phyloP scores from a whole-genome alignment of 2,888 invertebrate genomes.

The Drosophila cracens region DNA sequence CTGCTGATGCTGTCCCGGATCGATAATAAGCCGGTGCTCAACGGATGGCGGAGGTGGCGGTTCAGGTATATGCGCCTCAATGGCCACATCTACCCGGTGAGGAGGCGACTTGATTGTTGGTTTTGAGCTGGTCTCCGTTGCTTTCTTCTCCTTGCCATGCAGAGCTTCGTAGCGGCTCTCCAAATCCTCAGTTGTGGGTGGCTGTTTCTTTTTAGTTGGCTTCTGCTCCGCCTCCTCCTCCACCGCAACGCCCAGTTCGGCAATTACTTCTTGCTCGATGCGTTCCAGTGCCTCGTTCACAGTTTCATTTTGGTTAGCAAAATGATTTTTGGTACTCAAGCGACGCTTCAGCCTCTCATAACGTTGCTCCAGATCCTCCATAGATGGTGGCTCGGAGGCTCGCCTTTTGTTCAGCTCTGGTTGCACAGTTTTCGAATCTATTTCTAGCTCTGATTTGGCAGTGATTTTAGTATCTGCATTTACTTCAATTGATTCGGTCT shows the following conservation, averaged over 20 bases:
- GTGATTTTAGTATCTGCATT: neutral
- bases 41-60: conserved; percentile 65
- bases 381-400: conserved; percentile 77
- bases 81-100: conserved; percentile 58
- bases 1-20: conserved; percentile 58
- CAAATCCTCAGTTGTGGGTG: conserved; percentile 66
- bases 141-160: conserved; percentile 52
- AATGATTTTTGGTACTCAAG: conserved; percentile 62
- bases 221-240: conserved; percentile 8
- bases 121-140: conserved; percentile 8
- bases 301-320: conserved; percentile 49
- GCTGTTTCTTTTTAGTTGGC: conserved; percentile 44
- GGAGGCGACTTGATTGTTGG: conserved; percentile 29
- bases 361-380: conserved; percentile 78
- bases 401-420: conserved; percentile 54
- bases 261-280: conserved; percentile 64
- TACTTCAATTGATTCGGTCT: neutral
- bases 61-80: conserved; percentile 65
- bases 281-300: conserved; percentile 64
- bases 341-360: conserved; percentile 73
- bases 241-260: conserved; percentile 37
- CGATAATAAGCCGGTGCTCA: conserved; percentile 29
- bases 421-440: conserved; percentile 4
- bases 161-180: conserved; percentile 71
- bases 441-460: neutral